Evolutionary conservation across 2,888 invertebrate species (phyloP), one percentile per base, ranked within the genome.

Genomic region (Argyra leucocephala): DNA sequence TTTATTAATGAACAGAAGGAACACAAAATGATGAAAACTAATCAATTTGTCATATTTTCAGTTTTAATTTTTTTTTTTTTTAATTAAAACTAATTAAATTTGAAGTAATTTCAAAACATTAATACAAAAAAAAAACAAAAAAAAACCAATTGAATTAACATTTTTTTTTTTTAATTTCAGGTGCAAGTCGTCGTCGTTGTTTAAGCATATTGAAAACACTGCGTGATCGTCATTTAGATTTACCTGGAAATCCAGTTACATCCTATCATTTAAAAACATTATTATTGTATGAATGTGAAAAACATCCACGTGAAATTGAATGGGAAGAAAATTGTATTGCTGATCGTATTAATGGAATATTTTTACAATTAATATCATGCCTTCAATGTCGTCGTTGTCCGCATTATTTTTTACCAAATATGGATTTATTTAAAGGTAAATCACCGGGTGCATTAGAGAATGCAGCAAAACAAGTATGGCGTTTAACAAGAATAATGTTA

Each of bases 261-360:
- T 89, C 91, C 74, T 95, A 96, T 78, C 93, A 95, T 81, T 86
- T 91, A 84, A 91, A 91, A 81, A 95, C 95, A 9, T 81, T 97
- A 65, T 82, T 97, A 65, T 81, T 96, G 69, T 96, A 94, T 82
- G 96, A 96, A 79, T 96, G 96, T 80, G 96, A 96, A 82, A 96
- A 96, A 77, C 96, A 96, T 79, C 94, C 94, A 1, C 83, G 92
- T 67, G 95, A 96, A 78, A 85, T 89, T 74, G 96, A 96, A 76
- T 96, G 96, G 96, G 94, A 94, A 79, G 96, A 96, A 78, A 85
- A 88, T 5, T 91, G 91, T 70, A 85, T 96, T 70, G 95, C 93
- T 1, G 96, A 96, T 81, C 84, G 95, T 64, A 91, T 95, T 74
- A 94, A 94, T 79, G 96, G 96, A 4, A 94, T 97, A 69, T 89